A percentile compares a stretch with the other conserved stretches of the same genome.
Evolutionary conservation across 1,140 invertebrate genomes (phyloP).

Genomic region (Pachyrhynchus sulphureomaculatus): DNA sequence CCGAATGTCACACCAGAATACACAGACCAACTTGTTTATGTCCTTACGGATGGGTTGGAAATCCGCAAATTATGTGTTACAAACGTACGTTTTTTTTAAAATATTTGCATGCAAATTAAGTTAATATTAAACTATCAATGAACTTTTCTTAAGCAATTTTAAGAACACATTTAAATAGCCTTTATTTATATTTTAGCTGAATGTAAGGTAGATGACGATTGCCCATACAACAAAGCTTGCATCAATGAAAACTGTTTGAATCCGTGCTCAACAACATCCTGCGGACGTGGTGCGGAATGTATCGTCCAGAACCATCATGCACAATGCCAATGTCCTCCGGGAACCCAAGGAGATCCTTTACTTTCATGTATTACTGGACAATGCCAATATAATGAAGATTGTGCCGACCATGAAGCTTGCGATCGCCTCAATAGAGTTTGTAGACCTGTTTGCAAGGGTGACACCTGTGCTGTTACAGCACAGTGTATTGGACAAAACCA

Average conservation of each 20-base stretch:
- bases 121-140: too few relatives aligned
- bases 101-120: too few relatives aligned
- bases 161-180: too few relatives aligned
- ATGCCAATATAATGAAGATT: constrained; percentile 89
- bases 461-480: constrained; percentile 74
- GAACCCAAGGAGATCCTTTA: constrained; percentile 80
- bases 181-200: constrained; percentile 64
- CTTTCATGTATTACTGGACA: constrained; percentile 78
- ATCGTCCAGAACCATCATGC: constrained; percentile 70
- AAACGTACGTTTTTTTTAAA: constrained; percentile 67
- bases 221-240: constrained; percentile 83
- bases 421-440: constrained; percentile 83
- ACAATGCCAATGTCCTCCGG: constrained; percentile 79
- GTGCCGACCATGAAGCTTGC: constrained; percentile 81
- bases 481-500: constrained; percentile 72
- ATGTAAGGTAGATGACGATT: constrained; percentile 78
- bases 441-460: constrained; percentile 75
- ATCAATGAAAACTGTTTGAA: constrained; percentile 75
- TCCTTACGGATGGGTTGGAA: constrained; percentile 80
- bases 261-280: constrained; percentile 69
- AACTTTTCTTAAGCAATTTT: too few relatives aligned
- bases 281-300: constrained; percentile 80
- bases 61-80: constrained; percentile 82
- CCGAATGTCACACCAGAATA: constrained; percentile 70
- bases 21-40: constrained; percentile 81